Evolutionary conservation across 2,888 invertebrate genomes (phyloP), one percentile per base, ranked within the genome.

Genomic region (Boloria selene): DNA sequence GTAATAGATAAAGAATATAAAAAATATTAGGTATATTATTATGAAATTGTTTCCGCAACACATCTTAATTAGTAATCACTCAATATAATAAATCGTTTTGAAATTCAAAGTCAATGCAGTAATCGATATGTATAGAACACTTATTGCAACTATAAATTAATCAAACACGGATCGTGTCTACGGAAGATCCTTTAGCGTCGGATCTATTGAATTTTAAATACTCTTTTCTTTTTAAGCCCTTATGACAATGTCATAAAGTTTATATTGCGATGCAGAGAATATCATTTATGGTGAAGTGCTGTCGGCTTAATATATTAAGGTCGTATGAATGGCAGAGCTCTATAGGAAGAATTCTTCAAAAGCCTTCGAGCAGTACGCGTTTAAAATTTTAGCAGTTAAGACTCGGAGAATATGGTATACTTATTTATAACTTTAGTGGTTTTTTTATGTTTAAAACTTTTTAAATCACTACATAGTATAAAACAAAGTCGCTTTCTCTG

Each of bases 151-250:
- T 47, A 69, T 67, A 65, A 66, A 64, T 53, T 65, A 64, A 53
- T 49, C 45, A 59, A 61, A 14, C 45, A 51, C 51, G 52, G 62
- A 64, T 58, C 67, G 64, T 68, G 71, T 70, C 65, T 58, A 61
- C 73, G 76, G 73, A 75, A 73, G 73, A 74, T 73, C 70, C 75
- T 75, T 70, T 68, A 31, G 50, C 61, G 53, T 67, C 61, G 61
- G 64, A 63, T 59, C 52, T 65, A 70, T 71, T 68, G 67, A 72
- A 72, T 73, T 71, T 71, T 55, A 67, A 68, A 66, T 63, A 50
- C 26, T 31, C 18, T 44, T 59, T 67, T 53, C 63, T 51, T 54
- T 68, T 38, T 61, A 62, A 47, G 51, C 51, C 31, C 70, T 65
- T 74, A 72, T 42, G 44, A 53, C 65, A 17, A 66, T 17, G 62